Percentiles rank a stretch among this genome's conserved stretches.
phyloP scores from a whole-genome alignment of 2,888 invertebrate species.

The Athetis lepigone region DNA sequence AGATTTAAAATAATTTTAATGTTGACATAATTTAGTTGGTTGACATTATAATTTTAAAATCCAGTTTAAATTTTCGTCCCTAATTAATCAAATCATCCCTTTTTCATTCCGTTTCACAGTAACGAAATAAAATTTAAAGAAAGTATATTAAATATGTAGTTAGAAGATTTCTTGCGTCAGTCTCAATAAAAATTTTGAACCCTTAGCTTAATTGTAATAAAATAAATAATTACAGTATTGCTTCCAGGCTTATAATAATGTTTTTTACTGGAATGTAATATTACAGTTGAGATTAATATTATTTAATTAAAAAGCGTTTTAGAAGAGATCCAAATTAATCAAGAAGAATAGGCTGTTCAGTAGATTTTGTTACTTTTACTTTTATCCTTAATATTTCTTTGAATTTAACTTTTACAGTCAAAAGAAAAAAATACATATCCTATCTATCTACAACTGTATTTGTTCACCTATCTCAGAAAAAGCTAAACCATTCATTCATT shows the following conservation, averaged over 20 bases:
- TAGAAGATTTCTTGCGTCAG: background rate
- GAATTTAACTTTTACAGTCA: background rate
- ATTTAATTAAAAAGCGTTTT: constrained; percentile 76
- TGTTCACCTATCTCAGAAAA: constrained; percentile 17
- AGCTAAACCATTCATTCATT: background rate
- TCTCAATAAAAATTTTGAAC: constrained; percentile 57
- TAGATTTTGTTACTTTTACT: constrained; percentile 3
- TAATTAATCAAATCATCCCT: no score
- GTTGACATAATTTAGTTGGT: no score
- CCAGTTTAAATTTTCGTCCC: no score
- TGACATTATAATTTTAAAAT: no score
- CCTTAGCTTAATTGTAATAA: constrained; percentile 46
- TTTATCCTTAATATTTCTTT: background rate
- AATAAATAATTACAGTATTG: constrained; percentile 62
- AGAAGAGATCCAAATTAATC: constrained; percentile 79
- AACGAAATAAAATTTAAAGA: background rate
- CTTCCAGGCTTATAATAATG: constrained; percentile 78
- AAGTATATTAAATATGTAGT: background rate
- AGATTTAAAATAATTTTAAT: no score
- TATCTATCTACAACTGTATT: constrained; percentile 28
- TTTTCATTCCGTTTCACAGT: no score
- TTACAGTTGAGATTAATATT: constrained; percentile 85
- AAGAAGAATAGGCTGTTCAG: constrained; percentile 43
- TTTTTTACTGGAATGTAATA: constrained; percentile 86
- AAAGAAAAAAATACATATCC: constrained; percentile 10